phyloP scores from a whole-genome alignment of 2,113 vertebrate genomes.

The Phoenicopterus ruber region DNA sequence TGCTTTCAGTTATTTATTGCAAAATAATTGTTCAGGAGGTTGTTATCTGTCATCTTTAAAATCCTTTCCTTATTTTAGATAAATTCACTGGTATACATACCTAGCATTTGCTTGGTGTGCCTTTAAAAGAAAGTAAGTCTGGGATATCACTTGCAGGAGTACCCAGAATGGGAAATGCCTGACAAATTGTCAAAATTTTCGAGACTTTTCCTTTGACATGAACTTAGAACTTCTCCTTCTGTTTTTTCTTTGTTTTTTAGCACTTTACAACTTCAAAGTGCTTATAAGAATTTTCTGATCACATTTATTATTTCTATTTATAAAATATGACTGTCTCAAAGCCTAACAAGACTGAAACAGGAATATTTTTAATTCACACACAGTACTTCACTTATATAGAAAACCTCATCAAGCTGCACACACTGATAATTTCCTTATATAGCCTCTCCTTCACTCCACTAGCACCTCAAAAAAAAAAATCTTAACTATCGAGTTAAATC shows the following conservation, averaged over 20 bases:
- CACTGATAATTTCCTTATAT: not conserved
- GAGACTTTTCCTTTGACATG: not conserved
- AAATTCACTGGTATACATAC: not conserved
- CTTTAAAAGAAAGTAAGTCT: not conserved
- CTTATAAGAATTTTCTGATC: constrained; percentile 9
- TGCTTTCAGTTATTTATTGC: not conserved
- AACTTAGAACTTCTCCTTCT: not conserved
- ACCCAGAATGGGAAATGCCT: not conserved
- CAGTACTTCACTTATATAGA: not conserved
- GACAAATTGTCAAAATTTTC: not conserved
- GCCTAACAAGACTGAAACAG: not conserved
- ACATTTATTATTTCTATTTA: constrained; percentile 29
- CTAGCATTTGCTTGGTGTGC: not conserved
- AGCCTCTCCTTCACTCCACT: not conserved
- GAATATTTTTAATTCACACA: not conserved
- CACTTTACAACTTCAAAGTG: constrained; percentile 6
- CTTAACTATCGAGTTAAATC: not conserved
- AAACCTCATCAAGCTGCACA: not conserved
- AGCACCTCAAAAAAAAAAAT: not conserved
- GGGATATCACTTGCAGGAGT: not conserved
- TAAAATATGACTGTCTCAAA: not conserved
- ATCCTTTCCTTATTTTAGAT: not conserved
- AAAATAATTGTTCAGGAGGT: not conserved
- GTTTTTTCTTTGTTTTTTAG: not conserved
- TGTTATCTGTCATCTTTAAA: not conserved